These are phyloP conservation scores for Nibea albiflora DNA, from an alignment of 2,113 vertebrate genomes.

Conservation along the genomic window DNA sequence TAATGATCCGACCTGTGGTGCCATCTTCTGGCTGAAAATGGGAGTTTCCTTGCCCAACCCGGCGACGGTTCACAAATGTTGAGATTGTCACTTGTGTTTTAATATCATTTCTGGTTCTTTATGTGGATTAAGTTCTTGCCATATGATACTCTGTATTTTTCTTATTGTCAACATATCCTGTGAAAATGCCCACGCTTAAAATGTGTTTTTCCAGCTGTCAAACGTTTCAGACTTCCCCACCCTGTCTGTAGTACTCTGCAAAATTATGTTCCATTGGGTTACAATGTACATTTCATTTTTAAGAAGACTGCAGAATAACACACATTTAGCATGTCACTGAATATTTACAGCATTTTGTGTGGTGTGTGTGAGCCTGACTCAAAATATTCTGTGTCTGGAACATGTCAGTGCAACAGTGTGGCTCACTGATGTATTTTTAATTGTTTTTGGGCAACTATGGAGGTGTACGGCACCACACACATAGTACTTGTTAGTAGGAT, in stretches of 20 bases:
- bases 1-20: slow-evolving; percentile 37
- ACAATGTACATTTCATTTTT: background rate
- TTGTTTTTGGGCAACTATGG: background rate
- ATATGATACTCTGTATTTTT: background rate
- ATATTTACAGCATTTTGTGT: background rate
- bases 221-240: background rate
- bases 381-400: background rate
- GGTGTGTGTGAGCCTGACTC: background rate
- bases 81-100: background rate
- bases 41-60: background rate
- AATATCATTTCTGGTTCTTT: background rate
- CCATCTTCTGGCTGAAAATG: slow-evolving; percentile 62
- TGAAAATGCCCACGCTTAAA: background rate
- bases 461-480: background rate
- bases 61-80: background rate
- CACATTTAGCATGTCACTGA: background rate
- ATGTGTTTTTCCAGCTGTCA: background rate
- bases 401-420: background rate
- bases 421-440: background rate
- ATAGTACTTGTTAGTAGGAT: background rate
- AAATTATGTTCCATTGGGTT: background rate
- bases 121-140: background rate
- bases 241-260: background rate
- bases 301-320: background rate
- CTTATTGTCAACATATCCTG: background rate